Percentiles rank a stretch among this genome's conserved stretches.
Conservation (phyloP, 2,888 invertebrate species). For the Fragum fragum region DNA sequence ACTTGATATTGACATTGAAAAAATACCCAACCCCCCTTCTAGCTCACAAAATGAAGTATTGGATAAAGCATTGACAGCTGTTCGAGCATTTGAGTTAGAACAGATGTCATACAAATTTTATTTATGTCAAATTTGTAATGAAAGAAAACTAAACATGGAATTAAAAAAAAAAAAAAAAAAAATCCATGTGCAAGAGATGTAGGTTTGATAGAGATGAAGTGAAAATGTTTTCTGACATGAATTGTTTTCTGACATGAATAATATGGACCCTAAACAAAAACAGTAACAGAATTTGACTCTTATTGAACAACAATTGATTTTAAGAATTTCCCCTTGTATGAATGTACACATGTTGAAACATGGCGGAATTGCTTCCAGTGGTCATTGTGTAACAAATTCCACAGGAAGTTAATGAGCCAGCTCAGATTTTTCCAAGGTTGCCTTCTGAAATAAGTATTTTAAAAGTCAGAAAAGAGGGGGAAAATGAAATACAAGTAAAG, state of each 20-base stretch:
- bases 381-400: slow-evolving; percentile 56
- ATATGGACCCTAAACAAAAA: slow-evolving; percentile 49
- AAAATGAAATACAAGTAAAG: slow-evolving; percentile 60
- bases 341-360: slow-evolving; percentile 59
- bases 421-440: slow-evolving; percentile 46
- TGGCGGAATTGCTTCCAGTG: slow-evolving; percentile 47
- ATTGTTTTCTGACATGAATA: slow-evolving; percentile 63
- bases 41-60: not conserved
- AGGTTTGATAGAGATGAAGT: slow-evolving; percentile 37
- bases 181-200: slow-evolving; percentile 36
- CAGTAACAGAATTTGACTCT: slow-evolving; percentile 31
- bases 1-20: not conserved
- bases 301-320: slow-evolving; percentile 58
- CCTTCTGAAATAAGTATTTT: slow-evolving; percentile 55
- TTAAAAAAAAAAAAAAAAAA: slow-evolving; percentile 3
- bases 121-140: slow-evolving; percentile 41
- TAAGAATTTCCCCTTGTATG: slow-evolving; percentile 43
- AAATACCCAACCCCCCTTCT: not conserved
- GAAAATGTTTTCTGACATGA: slow-evolving; percentile 59
- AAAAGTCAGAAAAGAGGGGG: slow-evolving; percentile 50
- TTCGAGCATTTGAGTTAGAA: slow-evolving; percentile 47
- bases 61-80: slow-evolving; percentile 36
- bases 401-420: slow-evolving; percentile 33
- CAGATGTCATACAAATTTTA: slow-evolving; percentile 55
- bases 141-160: slow-evolving; percentile 43